These are phyloP conservation scores for Scelioninae gen. 1 DNA, from an alignment of 2,888 invertebrate genomes.

Conservation along the genomic window DNA sequence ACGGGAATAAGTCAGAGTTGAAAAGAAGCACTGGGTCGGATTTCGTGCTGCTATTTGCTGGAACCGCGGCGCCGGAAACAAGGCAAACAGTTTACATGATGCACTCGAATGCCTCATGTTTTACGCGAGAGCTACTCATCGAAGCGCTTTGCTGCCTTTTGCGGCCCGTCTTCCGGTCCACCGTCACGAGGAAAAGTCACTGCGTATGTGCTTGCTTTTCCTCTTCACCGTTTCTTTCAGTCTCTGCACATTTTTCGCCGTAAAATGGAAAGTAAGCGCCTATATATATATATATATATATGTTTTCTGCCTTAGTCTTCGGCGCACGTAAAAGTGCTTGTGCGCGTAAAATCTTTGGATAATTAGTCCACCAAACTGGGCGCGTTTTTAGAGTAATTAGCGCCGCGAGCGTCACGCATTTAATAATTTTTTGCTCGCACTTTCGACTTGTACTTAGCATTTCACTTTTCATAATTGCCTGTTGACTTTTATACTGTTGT, in stretches of 20 bases:
- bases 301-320: constrained; percentile 27
- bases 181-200: constrained; percentile 64
- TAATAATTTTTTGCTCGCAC: constrained; percentile 18
- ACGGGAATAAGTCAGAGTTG: too few species aligned
- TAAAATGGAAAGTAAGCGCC: constrained; percentile 11
- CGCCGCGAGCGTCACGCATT: constrained; percentile 37
- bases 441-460: constrained; percentile 7
- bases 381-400: constrained; percentile 53
- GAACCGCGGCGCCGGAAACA: too few species aligned
- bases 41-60: too few species aligned
- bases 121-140: constrained; percentile 58
- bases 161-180: constrained; percentile 68
- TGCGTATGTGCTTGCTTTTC: constrained; percentile 72
- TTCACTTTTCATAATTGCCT: constrained; percentile 40
- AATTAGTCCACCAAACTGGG: constrained; percentile 51
- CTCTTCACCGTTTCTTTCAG: too few species aligned
- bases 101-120: constrained; percentile 67
- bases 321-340: constrained; percentile 33
- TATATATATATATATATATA: too few species aligned
- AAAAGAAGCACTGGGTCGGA: too few species aligned
- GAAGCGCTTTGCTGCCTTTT: constrained; percentile 66
- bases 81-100: constrained; percentile 79
- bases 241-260: constrained; percentile 20
- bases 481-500: constrained; percentile 43
- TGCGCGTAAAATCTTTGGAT: constrained; percentile 43